phyloP scores from a whole-genome alignment of 2,113 vertebrate genomes.

The Asarcornis scutulata region DNA sequence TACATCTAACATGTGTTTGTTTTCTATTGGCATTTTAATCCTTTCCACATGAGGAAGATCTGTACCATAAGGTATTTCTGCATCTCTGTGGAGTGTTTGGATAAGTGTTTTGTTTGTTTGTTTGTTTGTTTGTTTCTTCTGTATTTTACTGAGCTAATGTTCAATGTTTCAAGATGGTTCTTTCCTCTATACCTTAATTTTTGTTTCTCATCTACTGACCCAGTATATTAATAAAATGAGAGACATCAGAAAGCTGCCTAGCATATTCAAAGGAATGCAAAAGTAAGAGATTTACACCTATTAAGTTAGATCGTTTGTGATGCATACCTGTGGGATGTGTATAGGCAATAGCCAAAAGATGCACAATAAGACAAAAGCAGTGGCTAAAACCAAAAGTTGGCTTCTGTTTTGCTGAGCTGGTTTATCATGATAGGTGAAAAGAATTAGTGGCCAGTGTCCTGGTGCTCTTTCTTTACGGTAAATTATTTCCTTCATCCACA shows the following conservation, averaged over 20 bases:
- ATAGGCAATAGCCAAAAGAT: not conserved
- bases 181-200: not conserved
- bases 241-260: not conserved
- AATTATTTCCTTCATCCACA: not conserved
- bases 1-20: accelerated
- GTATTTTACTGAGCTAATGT: not conserved
- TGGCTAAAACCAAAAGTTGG: not conserved
- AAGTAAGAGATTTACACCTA: not conserved
- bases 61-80: not conserved
- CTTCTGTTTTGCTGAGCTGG: not conserved
- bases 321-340: not conserved
- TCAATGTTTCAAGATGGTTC: not conserved
- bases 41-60: not conserved
- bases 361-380: not conserved
- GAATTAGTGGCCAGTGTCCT: not conserved
- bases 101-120: not conserved
- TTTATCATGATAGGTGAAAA: not conserved
- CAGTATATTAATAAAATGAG: not conserved
- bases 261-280: not conserved
- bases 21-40: not conserved
- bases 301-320: not conserved
- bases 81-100: not conserved
- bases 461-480: not conserved
- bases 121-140: not conserved
- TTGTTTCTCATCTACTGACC: not conserved